Evolutionary conservation across 2,797 vertebrate species (phyloP), one percentile per base, ranked within the genome.

Genomic region (Notamacropus eugenii): DNA sequence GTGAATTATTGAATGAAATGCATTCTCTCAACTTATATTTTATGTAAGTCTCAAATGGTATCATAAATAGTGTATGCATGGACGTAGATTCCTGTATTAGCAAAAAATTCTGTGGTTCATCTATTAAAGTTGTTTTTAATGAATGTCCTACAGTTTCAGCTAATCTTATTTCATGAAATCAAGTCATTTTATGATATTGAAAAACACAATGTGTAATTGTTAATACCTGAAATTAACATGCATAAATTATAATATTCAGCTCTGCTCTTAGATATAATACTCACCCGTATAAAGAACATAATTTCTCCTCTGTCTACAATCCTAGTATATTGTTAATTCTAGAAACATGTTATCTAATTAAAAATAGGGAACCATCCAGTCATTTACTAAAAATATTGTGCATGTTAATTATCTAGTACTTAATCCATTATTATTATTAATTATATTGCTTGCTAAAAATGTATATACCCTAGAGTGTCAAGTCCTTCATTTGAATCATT

Each of bases 21-120:
- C 52, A 96, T 95, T 97, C 95, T 97, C 96, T 98, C 93, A 96
- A 97, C 97, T 97, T 98, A 96, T 96, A 97, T 97, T 97, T 98
- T 97, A 96, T 97, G 58, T 96, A 93, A 96, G 94, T 98, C 96
- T 97, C 97, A 97, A 98, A 96, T 96, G 91, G 40, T 93, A 93
- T 97, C 95, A 96, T 98, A 97, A 97, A 98, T 97, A 97, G 93
- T 96, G 54, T 91, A 97, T 96, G 91, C 46, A 91, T 34, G 93
- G 95, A 95, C 91, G 94, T 95, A 94, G 55, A 92, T 97, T 97
- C 82, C 92, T 96, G 54, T 96, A 95, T 97, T 98, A 94, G 90
- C 82, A 92, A 92, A 92, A 92, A 96, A 93, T 91, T 27, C 24
- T 67, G 93, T 28, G 74, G 90, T 91, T 57, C 92, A 91, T 90